Percentiles rank a stretch among this genome's conserved stretches.
These are phyloP conservation scores for Brachionus rubens DNA, from an alignment of 1,140 invertebrate species.

Conservation along the genomic window DNA sequence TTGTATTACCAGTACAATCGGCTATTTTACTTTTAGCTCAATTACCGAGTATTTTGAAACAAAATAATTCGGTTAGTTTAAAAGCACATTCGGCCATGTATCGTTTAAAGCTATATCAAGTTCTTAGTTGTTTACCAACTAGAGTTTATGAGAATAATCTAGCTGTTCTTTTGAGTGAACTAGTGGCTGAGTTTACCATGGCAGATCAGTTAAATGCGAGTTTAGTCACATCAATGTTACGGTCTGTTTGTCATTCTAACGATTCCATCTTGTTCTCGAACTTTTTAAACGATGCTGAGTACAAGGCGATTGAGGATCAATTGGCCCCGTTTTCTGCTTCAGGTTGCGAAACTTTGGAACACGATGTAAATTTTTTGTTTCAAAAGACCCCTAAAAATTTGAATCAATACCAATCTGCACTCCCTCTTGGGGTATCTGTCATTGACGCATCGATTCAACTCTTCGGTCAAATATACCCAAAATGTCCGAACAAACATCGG, in stretches of 20 bases:
- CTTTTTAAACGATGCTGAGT: slow-evolving; percentile 81
- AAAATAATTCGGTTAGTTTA: slow-evolving; percentile 78
- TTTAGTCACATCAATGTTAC: slow-evolving; percentile 82
- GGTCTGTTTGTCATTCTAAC: slow-evolving; percentile 81
- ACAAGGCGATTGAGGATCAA: slow-evolving; percentile 94
- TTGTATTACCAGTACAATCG: slow-evolving; percentile 1
- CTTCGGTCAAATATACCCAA: slow-evolving; percentile 88
- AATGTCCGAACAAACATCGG: slow-evolving; percentile 88
- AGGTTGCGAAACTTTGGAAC: slow-evolving; percentile 89
- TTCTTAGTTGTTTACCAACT: slow-evolving; percentile 73
- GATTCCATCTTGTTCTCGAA: slow-evolving; percentile 78
- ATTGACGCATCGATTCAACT: slow-evolving; percentile 88
- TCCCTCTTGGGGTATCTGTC: slow-evolving; percentile 90
- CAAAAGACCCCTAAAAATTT: slow-evolving; percentile 53
- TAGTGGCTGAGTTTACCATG: slow-evolving; percentile 95
- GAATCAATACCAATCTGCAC: slow-evolving; percentile 56
- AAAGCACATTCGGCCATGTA: slow-evolving; percentile 90
- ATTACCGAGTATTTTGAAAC: slow-evolving; percentile 78
- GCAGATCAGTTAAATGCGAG: slow-evolving; percentile 79
- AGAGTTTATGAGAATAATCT: slow-evolving; percentile 49
- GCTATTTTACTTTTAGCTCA: slow-evolving; percentile 61
- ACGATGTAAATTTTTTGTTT: slow-evolving; percentile 87
- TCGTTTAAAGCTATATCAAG: slow-evolving; percentile 82
- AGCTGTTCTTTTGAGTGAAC: slow-evolving; percentile 64
- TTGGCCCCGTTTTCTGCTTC: slow-evolving; percentile 84